Evolutionary conservation across 2,797 vertebrate genomes (phyloP).

Genomic region (Oreochromis mossambicus): DNA sequence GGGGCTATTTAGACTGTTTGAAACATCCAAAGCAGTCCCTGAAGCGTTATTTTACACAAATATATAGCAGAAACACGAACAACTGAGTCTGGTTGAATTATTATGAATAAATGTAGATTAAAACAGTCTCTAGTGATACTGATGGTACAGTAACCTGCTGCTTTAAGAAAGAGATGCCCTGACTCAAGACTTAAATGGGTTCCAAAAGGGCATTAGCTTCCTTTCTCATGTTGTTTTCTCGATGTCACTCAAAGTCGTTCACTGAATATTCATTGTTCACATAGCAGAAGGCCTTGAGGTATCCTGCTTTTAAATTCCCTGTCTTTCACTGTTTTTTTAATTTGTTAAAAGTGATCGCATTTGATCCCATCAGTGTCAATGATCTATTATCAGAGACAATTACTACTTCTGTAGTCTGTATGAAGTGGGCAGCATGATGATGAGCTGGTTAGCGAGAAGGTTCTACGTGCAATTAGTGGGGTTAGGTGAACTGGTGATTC

Average conservation of each 20-base stretch:
- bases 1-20: background rate
- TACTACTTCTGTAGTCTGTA: background rate
- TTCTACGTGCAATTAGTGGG: accelerated
- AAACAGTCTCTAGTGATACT: background rate
- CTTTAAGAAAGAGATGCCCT: background rate
- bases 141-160: background rate
- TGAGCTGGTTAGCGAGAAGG: background rate
- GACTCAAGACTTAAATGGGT: background rate
- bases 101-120: background rate
- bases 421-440: background rate
- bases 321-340: background rate
- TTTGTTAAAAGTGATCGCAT: background rate
- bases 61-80: background rate
- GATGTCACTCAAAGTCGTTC: background rate
- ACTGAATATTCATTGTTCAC: background rate
- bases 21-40: background rate
- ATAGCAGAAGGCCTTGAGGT: background rate
- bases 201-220: background rate
- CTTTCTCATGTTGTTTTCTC: background rate
- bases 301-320: background rate
- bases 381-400: background rate
- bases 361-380: background rate
- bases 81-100: background rate
- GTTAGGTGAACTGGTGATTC: background rate
- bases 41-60: background rate